A percentile compares a stretch with the other conserved stretches of the same genome.
Evolutionary conservation across 1,140 invertebrate genomes (phyloP).

Genomic region (Whitmania pigra): DNA sequence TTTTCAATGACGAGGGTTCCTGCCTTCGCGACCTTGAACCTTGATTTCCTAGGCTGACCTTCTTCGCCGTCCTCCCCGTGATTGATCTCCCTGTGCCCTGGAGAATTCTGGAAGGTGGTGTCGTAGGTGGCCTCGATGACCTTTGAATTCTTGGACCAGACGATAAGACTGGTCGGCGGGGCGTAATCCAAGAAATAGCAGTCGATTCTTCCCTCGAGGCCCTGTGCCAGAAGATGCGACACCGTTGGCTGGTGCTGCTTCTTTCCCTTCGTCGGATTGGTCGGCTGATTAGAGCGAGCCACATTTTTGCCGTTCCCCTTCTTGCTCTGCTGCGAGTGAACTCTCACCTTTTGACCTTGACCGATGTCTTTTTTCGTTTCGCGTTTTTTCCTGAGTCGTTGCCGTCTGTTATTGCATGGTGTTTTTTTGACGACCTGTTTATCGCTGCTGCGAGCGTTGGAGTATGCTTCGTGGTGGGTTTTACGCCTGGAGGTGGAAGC

Average conservation of each 20-base stretch:
- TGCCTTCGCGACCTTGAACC: conserved; percentile 14
- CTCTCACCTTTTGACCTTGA: no score
- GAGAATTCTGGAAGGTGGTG: neutral
- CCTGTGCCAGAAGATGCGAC: conserved; percentile 61
- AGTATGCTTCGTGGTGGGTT: no score
- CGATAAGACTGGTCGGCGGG: conserved; percentile 81
- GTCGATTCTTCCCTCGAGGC: conserved; percentile 79
- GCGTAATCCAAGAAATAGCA: conserved; percentile 85
- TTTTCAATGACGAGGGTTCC: conserved; percentile 34
- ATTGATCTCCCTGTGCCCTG: neutral
- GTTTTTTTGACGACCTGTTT: no score
- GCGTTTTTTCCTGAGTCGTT: no score
- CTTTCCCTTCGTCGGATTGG: no score
- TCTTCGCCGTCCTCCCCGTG: neutral
- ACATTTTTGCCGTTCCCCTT: no score
- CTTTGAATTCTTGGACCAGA: conserved; percentile 53
- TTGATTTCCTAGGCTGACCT: neutral
- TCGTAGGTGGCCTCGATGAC: conserved; percentile 13
- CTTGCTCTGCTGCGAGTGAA: no score
- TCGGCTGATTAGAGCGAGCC: no score
- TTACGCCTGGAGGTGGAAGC: no score
- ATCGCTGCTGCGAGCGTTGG: no score
- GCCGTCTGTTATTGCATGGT: no score
- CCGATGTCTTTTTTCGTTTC: no score
- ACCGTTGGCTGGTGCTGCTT: conserved; percentile 61